These are phyloP conservation scores for Chydorus sphaericus DNA, from an alignment of 2,888 invertebrate species.

Conservation along the genomic window DNA sequence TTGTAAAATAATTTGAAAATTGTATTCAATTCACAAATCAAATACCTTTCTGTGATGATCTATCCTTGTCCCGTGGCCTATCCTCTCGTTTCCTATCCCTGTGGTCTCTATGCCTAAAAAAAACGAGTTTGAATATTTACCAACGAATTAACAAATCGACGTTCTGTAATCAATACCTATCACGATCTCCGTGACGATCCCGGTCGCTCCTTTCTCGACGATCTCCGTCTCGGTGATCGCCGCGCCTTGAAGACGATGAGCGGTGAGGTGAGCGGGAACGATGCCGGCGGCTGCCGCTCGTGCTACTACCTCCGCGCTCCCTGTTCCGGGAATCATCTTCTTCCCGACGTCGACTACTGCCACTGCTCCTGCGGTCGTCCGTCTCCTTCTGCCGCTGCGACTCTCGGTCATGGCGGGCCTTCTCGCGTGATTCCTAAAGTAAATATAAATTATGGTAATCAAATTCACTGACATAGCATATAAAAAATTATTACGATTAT, in stretches of 20 bases:
- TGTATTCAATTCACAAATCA: background rate
- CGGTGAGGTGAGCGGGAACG: slow-evolving; percentile 5
- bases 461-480: too few relatives aligned
- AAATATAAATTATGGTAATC: background rate
- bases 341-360: too few relatives aligned
- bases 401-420: slow-evolving; percentile 12
- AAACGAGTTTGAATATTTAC: background rate
- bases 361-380: slow-evolving; percentile 3
- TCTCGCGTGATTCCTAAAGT: slow-evolving; percentile 9
- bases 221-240: background rate
- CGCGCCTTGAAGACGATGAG: background rate
- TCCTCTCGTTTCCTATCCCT: slow-evolving; percentile 2
- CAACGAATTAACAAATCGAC: background rate
- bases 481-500: slow-evolving; percentile 30
- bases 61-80: background rate
- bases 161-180: slow-evolving; percentile 7
- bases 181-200: background rate
- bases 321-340: slow-evolving; percentile 6
- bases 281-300: background rate
- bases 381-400: slow-evolving; percentile 5
- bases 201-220: slow-evolving; percentile 6
- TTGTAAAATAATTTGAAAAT: background rate
- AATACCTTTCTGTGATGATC: background rate
- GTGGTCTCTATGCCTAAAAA: background rate
- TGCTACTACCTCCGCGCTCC: background rate